A percentile compares a stretch with the other conserved stretches of the same genome.
phyloP scores from a whole-genome alignment of 2,888 invertebrate species.

The Patella pellucida region DNA sequence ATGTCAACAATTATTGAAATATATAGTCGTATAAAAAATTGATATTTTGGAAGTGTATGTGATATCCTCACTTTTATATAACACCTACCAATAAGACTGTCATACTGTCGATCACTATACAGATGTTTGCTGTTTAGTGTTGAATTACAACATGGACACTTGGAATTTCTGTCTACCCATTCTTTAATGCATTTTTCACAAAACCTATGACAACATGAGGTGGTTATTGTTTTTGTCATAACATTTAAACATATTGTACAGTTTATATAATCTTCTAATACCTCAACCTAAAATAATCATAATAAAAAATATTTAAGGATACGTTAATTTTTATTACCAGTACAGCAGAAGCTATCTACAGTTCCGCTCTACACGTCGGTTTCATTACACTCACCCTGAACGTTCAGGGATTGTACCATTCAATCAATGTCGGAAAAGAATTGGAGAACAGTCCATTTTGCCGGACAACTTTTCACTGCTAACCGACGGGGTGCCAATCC shows the following conservation, averaged over 20 bases:
- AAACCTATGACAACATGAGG: conserved; percentile 65
- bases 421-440: too few relatives aligned
- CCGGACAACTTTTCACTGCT: too few relatives aligned
- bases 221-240: conserved; percentile 50
- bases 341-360: too few relatives aligned
- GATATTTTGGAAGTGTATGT: neutral
- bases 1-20: too few relatives aligned
- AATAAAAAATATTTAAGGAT: too few relatives aligned
- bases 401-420: too few relatives aligned
- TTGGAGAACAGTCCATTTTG: too few relatives aligned
- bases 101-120: conserved; percentile 62
- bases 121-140: conserved; percentile 40
- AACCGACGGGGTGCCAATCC: too few relatives aligned
- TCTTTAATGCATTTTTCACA: conserved; percentile 64
- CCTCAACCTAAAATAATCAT: conserved; percentile 41
- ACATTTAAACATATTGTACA: conserved; percentile 65
- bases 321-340: too few relatives aligned
- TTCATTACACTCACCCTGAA: too few relatives aligned
- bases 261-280: conserved; percentile 55
- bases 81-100: conserved; percentile 55
- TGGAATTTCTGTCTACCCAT: conserved; percentile 60
- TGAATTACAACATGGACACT: conserved; percentile 65
- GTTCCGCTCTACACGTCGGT: too few relatives aligned
- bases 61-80: neutral
- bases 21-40: too few relatives aligned